phyloP scores from a whole-genome alignment of 2,113 vertebrate genomes.

The Nesoenas mayeri region DNA sequence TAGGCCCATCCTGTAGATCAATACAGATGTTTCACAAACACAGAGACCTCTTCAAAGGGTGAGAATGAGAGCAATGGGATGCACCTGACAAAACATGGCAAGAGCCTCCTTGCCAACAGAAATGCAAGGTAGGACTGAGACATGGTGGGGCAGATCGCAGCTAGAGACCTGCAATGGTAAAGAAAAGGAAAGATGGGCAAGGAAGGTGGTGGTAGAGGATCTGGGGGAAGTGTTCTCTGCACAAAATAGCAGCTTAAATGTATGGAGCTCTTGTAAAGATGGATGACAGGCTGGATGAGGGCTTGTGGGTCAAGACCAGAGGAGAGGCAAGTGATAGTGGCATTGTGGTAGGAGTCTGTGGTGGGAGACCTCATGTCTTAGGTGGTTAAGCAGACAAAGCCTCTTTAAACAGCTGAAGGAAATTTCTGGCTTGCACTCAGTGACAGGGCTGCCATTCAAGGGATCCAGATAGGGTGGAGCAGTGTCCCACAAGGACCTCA shows the following conservation, averaged over 20 bases:
- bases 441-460: neutral
- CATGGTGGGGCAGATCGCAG: neutral
- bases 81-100: neutral
- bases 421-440: neutral
- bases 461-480: neutral
- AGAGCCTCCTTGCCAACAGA: neutral
- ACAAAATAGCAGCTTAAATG: neutral
- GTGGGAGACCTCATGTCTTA: fast-evolving
- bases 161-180: neutral
- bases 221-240: neutral
- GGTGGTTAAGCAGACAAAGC: neutral
- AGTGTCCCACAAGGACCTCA: neutral
- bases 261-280: neutral
- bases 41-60: neutral
- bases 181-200: neutral
- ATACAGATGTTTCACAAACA: neutral
- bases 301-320: neutral
- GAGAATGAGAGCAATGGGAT: neutral
- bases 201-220: neutral
- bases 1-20: neutral
- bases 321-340: neutral
- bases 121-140: neutral
- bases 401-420: neutral
- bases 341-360: neutral
- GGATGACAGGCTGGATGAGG: neutral